Conservation (phyloP, 2,888 invertebrate species). For the Drosophila melanosoma region DNA sequence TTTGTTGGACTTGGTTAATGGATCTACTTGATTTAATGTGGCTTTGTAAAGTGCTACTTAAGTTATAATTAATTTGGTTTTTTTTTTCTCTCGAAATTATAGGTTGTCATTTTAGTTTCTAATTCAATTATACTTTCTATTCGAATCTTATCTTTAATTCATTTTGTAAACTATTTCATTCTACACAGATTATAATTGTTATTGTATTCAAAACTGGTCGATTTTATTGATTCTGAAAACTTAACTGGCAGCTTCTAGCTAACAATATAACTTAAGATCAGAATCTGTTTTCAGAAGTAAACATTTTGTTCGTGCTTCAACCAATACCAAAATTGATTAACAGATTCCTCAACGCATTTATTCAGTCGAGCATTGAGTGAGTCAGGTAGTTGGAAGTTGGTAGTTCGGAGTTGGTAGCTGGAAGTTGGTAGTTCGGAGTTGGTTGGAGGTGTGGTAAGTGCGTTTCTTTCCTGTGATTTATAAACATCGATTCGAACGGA, state of each 20-base stretch:
- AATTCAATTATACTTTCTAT: no score
- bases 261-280: slow-evolving; percentile 15
- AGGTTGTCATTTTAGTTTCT: no score
- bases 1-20: background rate
- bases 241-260: slow-evolving; percentile 5
- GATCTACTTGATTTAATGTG: background rate
- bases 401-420: slow-evolving; percentile 6
- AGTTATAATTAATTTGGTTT: background rate
- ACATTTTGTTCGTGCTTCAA: slow-evolving; percentile 11
- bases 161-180: background rate
- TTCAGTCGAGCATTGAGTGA: slow-evolving; percentile 4
- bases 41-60: background rate
- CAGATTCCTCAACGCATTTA: slow-evolving; percentile 16
- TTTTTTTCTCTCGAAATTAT: background rate
- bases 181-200: background rate
- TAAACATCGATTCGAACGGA: slow-evolving; percentile 52
- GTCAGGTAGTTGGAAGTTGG: slow-evolving; percentile 4
- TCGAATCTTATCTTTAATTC: background rate
- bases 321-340: slow-evolving; percentile 23
- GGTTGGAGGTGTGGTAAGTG: slow-evolving; percentile 4
- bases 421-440: no score
- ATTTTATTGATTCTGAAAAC: background rate
- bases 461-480: slow-evolving; percentile 52
- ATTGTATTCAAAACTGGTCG: background rate
- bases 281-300: slow-evolving; percentile 13